These are phyloP conservation scores for Poeciliopsis presidionis DNA, from an alignment of 2,797 vertebrate species.

Conservation along the genomic window DNA sequence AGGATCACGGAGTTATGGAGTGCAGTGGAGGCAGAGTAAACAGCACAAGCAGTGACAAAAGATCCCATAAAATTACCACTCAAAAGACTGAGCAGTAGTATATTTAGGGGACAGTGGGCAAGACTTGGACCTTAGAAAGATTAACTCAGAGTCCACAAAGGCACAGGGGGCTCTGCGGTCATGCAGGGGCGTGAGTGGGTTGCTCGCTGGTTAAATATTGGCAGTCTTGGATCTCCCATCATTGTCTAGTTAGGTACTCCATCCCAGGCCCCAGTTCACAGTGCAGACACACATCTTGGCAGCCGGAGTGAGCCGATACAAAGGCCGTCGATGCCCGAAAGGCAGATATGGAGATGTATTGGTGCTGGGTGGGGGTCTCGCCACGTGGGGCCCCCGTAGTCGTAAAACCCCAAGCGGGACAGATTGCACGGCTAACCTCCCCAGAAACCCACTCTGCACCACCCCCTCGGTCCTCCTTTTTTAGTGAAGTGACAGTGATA, in stretches of 20 bases:
- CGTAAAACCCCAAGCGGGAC: constrained; percentile 72
- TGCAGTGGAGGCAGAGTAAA: constrained; percentile 43
- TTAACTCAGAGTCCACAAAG: constrained; percentile 77
- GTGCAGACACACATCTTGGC: constrained; percentile 72
- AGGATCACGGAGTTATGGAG: constrained; percentile 40
- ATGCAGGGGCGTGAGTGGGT: constrained; percentile 68
- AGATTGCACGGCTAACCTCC: constrained; percentile 68
- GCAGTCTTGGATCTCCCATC: constrained; percentile 55
- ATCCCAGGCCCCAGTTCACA: constrained; percentile 62
- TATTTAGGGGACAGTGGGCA: constrained; percentile 70
- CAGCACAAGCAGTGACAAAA: constrained; percentile 60
- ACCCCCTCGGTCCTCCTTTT: constrained; percentile 30
- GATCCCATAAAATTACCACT: constrained; percentile 71
- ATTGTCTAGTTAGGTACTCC: constrained; percentile 78
- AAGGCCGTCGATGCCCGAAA: constrained; percentile 70
- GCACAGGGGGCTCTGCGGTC: constrained; percentile 58
- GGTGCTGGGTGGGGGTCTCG: constrained; percentile 65
- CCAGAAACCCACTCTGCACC: background rate
- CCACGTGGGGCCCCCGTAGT: constrained; percentile 70
- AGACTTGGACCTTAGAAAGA: constrained; percentile 72
- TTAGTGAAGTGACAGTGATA: constrained; percentile 75
- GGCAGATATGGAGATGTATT: constrained; percentile 79
- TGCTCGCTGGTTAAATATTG: constrained; percentile 78
- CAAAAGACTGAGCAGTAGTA: constrained; percentile 75
- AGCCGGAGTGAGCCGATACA: constrained; percentile 76